phyloP scores from a whole-genome alignment of 2,888 invertebrate genomes.

The Salticus scenicus region DNA sequence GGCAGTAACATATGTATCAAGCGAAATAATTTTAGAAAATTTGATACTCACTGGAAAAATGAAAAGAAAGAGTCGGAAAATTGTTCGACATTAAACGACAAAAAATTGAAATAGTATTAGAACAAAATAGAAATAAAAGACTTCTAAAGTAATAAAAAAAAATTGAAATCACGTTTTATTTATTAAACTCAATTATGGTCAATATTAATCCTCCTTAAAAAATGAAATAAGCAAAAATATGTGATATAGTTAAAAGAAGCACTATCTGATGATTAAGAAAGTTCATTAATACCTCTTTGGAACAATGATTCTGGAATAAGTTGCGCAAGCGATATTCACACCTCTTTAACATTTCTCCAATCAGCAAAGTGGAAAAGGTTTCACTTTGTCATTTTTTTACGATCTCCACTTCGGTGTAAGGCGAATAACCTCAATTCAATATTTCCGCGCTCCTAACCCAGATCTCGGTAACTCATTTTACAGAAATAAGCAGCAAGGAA shows the following conservation, averaged over 20 bases:
- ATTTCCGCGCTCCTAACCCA: slow-evolving; percentile 23
- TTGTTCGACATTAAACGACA: too few relatives aligned
- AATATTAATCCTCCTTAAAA: too few relatives aligned
- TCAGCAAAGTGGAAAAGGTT: slow-evolving; percentile 53
- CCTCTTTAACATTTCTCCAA: slow-evolving; percentile 57
- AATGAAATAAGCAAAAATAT: too few relatives aligned
- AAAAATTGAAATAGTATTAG: too few relatives aligned
- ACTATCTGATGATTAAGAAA: slow-evolving; percentile 18
- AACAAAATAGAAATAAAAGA: too few relatives aligned
- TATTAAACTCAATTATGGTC: too few relatives aligned
- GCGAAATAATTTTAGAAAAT: too few relatives aligned
- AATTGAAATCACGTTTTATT: too few relatives aligned
- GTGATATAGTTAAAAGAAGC: slow-evolving; percentile 2
- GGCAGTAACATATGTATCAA: too few relatives aligned
- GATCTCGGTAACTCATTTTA: slow-evolving; percentile 29
- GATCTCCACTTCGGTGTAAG: slow-evolving; percentile 27
- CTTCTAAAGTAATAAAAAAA: too few relatives aligned
- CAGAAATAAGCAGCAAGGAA: slow-evolving; percentile 49
- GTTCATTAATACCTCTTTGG: slow-evolving; percentile 32
- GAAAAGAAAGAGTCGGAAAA: too few relatives aligned
- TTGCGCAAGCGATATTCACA: slow-evolving; percentile 42
- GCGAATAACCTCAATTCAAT: slow-evolving; percentile 63
- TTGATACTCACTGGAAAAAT: too few relatives aligned
- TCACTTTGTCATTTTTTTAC: slow-evolving; percentile 38
- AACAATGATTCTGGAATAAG: slow-evolving; percentile 43